Conservation (phyloP, 2,797 vertebrate species). For the Hybognathus amarus region DNA sequence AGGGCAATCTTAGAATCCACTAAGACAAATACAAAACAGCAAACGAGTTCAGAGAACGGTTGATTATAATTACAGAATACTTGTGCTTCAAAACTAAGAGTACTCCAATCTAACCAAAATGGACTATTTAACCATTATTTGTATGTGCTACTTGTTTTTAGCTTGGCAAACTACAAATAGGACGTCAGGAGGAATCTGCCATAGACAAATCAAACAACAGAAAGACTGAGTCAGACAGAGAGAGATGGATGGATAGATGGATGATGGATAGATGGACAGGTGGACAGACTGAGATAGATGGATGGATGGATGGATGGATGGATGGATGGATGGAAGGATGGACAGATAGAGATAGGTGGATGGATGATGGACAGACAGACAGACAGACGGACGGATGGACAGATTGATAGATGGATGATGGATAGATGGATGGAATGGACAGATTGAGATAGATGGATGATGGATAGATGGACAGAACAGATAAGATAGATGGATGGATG, state of each 20-base stretch:
- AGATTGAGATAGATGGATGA: too few species aligned
- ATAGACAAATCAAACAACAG: not conserved
- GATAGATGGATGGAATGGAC: too few species aligned
- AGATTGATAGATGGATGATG: too few species aligned
- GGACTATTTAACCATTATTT: not conserved
- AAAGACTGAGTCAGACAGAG: not conserved
- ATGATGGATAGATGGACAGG: not conserved
- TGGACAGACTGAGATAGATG: not conserved
- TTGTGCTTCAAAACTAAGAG: not conserved
- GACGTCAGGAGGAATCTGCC: not conserved
- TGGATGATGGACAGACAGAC: too few species aligned
- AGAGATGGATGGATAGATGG: not conserved
- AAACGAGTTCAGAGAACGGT: not conserved
- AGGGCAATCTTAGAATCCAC: not conserved
- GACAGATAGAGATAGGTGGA: too few species aligned
- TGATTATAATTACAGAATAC: conserved; percentile 7
- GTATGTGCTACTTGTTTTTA: not conserved
- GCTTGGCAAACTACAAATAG: not conserved
- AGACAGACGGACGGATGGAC: too few species aligned
- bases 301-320: not conserved
- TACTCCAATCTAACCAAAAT: not conserved
- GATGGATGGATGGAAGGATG: not conserved
- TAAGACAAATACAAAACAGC: not conserved
- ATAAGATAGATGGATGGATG: too few species aligned
- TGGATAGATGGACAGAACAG: too few species aligned